Percentiles rank a stretch among this genome's conserved stretches.
phyloP scores from a whole-genome alignment of 2,888 invertebrate genomes.

The Phrixothrix hirtus region DNA sequence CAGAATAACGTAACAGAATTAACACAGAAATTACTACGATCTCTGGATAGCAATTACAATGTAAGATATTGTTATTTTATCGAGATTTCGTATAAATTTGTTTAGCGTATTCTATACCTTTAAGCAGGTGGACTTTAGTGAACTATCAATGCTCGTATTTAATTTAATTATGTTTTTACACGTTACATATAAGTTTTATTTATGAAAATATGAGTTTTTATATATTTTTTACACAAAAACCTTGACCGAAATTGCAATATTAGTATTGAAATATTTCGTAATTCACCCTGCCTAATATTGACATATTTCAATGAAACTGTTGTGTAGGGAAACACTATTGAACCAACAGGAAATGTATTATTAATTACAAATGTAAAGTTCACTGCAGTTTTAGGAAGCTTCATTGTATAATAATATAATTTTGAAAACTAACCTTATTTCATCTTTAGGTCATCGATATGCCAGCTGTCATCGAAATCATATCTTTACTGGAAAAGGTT shows the following conservation, averaged over 20 bases:
- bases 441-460: slow-evolving; percentile 85
- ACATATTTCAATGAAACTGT: slow-evolving; percentile 13
- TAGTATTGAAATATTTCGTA: slow-evolving; percentile 1
- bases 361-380: neutral
- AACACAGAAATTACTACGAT: slow-evolving; percentile 94
- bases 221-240: neutral
- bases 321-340: no score
- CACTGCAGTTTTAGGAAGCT: slow-evolving; percentile 2
- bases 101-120: slow-evolving; percentile 23
- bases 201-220: slow-evolving; percentile 6
- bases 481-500: slow-evolving; percentile 88
- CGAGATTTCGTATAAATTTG: slow-evolving; percentile 28
- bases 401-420: neutral
- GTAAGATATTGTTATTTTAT: slow-evolving; percentile 66
- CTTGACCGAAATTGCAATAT: neutral
- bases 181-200: slow-evolving; percentile 6
- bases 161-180: slow-evolving; percentile 41
- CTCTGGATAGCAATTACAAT: slow-evolving; percentile 97
- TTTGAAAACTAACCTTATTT: slow-evolving; percentile 4
- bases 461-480: slow-evolving; percentile 90
- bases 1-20: slow-evolving; percentile 85
- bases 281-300: slow-evolving; percentile 7
- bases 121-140: slow-evolving; percentile 51
- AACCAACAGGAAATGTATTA: no score
- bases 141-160: slow-evolving; percentile 36